These are phyloP conservation scores for Machimus rusticus DNA, from an alignment of 2,888 invertebrate species.

Conservation along the genomic window DNA sequence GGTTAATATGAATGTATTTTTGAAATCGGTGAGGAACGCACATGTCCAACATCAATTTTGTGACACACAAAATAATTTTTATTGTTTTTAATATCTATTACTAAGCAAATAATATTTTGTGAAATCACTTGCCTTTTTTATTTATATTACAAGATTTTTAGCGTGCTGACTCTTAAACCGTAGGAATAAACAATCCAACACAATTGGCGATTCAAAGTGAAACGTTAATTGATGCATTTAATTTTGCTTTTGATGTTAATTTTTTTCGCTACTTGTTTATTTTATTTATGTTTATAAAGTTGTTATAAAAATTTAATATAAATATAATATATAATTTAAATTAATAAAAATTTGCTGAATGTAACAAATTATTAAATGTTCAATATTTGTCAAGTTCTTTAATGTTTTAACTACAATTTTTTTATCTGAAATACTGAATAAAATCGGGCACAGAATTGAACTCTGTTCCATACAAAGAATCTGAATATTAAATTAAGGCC, in stretches of 20 bases:
- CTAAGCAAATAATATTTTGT: conserved; percentile 21
- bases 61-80: conserved; percentile 50
- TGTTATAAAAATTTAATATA: too few relatives aligned
- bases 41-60: conserved; percentile 63
- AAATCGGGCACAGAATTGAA: not conserved
- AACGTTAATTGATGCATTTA: conserved; percentile 13
- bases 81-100: not conserved
- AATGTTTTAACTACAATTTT: too few relatives aligned
- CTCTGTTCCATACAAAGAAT: not conserved
- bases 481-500: not conserved
- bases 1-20: conserved; percentile 5
- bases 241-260: not conserved
- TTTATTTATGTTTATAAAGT: not conserved
- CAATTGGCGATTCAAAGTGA: conserved; percentile 7
- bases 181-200: conserved; percentile 35
- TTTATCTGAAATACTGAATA: not conserved
- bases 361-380: not conserved
- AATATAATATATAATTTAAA: too few relatives aligned
- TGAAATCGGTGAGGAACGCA: conserved; percentile 12
- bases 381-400: too few relatives aligned
- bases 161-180: conserved; percentile 37
- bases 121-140: conserved; percentile 38
- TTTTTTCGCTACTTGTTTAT: not conserved
- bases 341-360: not conserved
- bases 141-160: conserved; percentile 31